Percentiles rank a stretch among this genome's conserved stretches.
phyloP scores from a whole-genome alignment of 2,888 invertebrate species.

The Drosophila kokeensis region DNA sequence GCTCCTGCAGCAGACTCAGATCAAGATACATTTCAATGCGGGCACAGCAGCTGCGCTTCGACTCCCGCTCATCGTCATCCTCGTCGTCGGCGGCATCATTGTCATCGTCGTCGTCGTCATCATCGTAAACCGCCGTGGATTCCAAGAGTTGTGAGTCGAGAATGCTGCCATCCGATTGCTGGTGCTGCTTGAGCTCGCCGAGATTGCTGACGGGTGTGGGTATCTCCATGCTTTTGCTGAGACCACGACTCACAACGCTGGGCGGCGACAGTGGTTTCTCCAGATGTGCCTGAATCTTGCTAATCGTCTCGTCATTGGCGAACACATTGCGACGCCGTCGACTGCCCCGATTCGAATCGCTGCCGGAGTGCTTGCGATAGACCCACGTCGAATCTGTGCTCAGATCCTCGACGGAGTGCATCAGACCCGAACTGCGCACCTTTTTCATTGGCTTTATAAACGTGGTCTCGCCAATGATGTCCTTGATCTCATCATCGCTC shows the following conservation, averaged over 20 bases:
- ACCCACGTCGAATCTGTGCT: constrained; percentile 91
- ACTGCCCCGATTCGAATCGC: constrained; percentile 84
- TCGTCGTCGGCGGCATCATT: constrained; percentile 76
- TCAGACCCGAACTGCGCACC: constrained; percentile 89
- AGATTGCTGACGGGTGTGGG: constrained; percentile 85
- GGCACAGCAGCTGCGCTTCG: constrained; percentile 83
- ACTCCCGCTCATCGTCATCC: constrained; percentile 79
- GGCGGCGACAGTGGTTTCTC: constrained; percentile 83
- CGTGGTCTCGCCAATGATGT: constrained; percentile 86
- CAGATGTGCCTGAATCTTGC: constrained; percentile 83
- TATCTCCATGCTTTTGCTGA: constrained; percentile 85
- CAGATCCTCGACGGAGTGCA: constrained; percentile 91
- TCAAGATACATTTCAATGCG: constrained; percentile 87
- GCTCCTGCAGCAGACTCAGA: constrained; percentile 88
- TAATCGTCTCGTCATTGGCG: constrained; percentile 84
- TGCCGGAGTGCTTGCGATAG: constrained; percentile 86
- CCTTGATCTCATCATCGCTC: constrained; percentile 87
- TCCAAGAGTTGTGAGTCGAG: constrained; percentile 66
- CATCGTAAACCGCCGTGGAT: constrained; percentile 46
- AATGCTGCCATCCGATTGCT: constrained; percentile 52
- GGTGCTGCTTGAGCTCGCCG: constrained; percentile 73
- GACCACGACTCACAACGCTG: constrained; percentile 82
- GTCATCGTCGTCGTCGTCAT: constrained; percentile 41
- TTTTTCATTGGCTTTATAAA: constrained; percentile 87
- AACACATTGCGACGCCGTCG: constrained; percentile 84